Evolutionary conservation across 2,113 vertebrate species (phyloP).

Genomic region (Amphiprion percula): DNA sequence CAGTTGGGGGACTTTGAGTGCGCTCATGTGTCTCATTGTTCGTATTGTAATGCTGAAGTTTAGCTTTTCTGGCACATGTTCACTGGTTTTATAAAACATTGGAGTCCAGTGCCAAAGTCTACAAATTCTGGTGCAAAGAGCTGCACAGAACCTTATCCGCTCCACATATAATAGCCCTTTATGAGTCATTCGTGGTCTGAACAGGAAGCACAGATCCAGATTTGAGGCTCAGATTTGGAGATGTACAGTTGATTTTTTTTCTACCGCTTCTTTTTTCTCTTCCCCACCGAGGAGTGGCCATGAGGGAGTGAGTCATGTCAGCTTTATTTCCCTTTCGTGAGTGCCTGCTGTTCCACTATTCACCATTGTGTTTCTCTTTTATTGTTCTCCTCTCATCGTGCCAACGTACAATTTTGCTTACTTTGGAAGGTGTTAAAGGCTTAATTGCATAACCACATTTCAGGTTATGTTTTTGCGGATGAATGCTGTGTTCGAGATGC

Average conservation of each 20-base stretch:
- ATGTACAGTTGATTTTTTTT: conserved; percentile 23
- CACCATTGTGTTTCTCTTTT: conserved; percentile 69
- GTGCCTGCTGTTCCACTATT: conserved; percentile 51
- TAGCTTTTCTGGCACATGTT: conserved; percentile 5
- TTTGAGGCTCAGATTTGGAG: conserved; percentile 60
- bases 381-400: conserved; percentile 63
- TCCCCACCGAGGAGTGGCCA: conserved; percentile 52
- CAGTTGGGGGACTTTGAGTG: background rate
- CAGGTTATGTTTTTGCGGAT: conserved; percentile 26
- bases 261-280: conserved; percentile 63
- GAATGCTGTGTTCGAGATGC: conserved; percentile 10
- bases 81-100: conserved; percentile 4
- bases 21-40: background rate
- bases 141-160: conserved; percentile 20
- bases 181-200: conserved; percentile 72
- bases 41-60: background rate
- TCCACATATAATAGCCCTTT: conserved; percentile 47
- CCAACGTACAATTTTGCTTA: conserved; percentile 42
- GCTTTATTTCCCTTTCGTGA: conserved; percentile 66
- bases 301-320: conserved; percentile 69
- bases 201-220: conserved; percentile 64
- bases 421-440: conserved; percentile 62
- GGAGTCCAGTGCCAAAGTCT: conserved; percentile 7
- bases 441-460: conserved; percentile 48
- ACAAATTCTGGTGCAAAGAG: conserved; percentile 23